Evolutionary conservation across 1,140 invertebrate species (phyloP).

Genomic region (Zaprionus camerounensis): DNA sequence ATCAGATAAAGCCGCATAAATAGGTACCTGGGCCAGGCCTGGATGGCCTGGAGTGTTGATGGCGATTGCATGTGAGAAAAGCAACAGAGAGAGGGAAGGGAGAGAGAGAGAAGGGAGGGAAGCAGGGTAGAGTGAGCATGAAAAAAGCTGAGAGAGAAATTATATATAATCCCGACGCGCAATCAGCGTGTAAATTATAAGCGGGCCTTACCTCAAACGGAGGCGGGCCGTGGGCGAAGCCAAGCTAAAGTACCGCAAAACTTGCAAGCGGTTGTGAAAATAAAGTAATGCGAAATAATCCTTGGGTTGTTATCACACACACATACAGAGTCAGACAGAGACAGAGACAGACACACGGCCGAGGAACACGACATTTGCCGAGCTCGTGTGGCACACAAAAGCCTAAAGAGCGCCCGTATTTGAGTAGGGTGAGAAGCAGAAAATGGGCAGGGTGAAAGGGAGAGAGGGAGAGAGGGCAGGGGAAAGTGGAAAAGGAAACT

Average conservation of each 20-base stretch:
- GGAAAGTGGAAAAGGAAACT: constrained; percentile 28
- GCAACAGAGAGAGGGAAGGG: neutral
- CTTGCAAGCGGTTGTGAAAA: constrained; percentile 79
- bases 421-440: neutral
- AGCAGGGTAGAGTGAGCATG: neutral
- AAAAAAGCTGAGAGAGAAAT: constrained; percentile 69
- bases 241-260: constrained; percentile 75
- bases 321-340: constrained; percentile 5
- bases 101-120: neutral
- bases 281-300: constrained; percentile 83
- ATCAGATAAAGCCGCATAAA: constrained; percentile 67
- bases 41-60: constrained; percentile 21
- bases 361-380: constrained; percentile 62
- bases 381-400: constrained; percentile 66
- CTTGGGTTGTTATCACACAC: constrained; percentile 79
- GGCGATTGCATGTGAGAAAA: constrained; percentile 36
- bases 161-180: constrained; percentile 78
- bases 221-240: constrained; percentile 47
- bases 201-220: constrained; percentile 35
- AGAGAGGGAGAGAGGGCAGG: neutral
- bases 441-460: neutral
- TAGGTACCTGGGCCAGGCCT: constrained; percentile 21
- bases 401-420: constrained; percentile 64
- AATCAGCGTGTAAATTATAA: constrained; percentile 83
- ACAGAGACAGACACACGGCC: constrained; percentile 9